A percentile compares a stretch with the other conserved stretches of the same genome.
Conservation (phyloP, 1,140 invertebrate genomes). For the Drosophila hydei region DNA sequence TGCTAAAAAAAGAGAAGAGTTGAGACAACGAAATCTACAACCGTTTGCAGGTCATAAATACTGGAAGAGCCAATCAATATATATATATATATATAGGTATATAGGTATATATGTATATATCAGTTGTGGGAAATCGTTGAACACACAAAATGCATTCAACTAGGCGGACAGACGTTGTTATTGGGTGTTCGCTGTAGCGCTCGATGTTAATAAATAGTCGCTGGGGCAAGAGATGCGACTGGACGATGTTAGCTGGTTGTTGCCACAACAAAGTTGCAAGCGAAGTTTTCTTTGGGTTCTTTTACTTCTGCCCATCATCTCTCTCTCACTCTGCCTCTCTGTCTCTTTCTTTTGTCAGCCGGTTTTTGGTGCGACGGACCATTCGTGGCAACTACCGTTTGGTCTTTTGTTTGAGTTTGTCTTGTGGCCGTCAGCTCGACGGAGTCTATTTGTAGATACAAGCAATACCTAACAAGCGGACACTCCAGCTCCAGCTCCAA, state of each 20-base stretch:
- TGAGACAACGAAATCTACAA: slow-evolving; percentile 18
- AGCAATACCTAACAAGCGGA: slow-evolving; percentile 63
- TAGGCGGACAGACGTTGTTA: slow-evolving; percentile 43
- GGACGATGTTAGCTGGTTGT: slow-evolving; percentile 16
- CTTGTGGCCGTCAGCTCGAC: slow-evolving; percentile 67
- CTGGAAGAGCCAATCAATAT: slow-evolving; percentile 65
- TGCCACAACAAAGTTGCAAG: slow-evolving; percentile 59
- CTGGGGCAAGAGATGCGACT: slow-evolving; percentile 10
- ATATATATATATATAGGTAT: slow-evolving; percentile 37
- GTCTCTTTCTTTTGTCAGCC: slow-evolving; percentile 40
- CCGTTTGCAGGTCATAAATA: slow-evolving; percentile 63
- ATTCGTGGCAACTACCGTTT: slow-evolving; percentile 81
- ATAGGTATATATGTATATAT: slow-evolving; percentile 58
- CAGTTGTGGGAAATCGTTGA: slow-evolving; percentile 74
- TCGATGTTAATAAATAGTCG: slow-evolving; percentile 63
- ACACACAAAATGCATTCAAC: slow-evolving; percentile 74
- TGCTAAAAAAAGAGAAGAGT: slow-evolving; percentile 1
- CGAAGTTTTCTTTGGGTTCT: slow-evolving; percentile 20
- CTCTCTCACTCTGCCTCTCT: not conserved
- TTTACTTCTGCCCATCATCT: slow-evolving; percentile 6
- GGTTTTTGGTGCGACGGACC: slow-evolving; percentile 45
- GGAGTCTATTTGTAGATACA: slow-evolving; percentile 79
- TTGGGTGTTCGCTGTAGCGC: slow-evolving; percentile 41
- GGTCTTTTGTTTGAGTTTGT: slow-evolving; percentile 80
- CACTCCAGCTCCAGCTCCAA: slow-evolving; percentile 20